These are phyloP conservation scores for Myoxocephalus aenaeus DNA, from an alignment of 2,797 vertebrate species.

Conservation along the genomic window DNA sequence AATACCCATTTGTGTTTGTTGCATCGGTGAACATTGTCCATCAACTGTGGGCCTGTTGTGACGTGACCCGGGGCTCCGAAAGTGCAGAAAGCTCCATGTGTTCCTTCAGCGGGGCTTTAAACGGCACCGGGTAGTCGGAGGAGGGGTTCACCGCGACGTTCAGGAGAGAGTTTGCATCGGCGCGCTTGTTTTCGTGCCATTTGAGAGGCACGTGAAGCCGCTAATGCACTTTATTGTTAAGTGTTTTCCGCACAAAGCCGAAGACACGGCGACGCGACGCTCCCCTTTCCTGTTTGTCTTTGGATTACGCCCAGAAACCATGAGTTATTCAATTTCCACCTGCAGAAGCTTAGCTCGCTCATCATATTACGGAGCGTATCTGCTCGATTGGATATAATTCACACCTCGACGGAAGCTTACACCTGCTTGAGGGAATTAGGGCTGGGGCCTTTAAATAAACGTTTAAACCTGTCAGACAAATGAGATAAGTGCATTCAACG, in stretches of 20 bases:
- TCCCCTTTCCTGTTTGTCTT: constrained; percentile 66
- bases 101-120: constrained; percentile 39
- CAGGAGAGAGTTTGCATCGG: no score
- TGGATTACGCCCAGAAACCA: constrained; percentile 79
- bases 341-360: constrained; percentile 80
- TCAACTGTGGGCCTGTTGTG: constrained; percentile 70
- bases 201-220: constrained; percentile 35
- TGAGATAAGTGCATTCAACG: constrained; percentile 82
- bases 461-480: constrained; percentile 87
- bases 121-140: constrained; percentile 3
- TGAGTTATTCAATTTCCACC: constrained; percentile 87
- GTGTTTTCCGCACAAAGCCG: constrained; percentile 49
- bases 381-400: constrained; percentile 83
- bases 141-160: background rate
- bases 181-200: no score
- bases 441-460: constrained; percentile 82
- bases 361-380: constrained; percentile 82
- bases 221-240: constrained; percentile 52
- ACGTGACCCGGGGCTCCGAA: constrained; percentile 71
- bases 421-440: constrained; percentile 88
- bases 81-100: constrained; percentile 66
- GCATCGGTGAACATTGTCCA: constrained; percentile 83
- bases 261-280: constrained; percentile 45
- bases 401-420: constrained; percentile 85
- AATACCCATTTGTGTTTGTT: constrained; percentile 78